phyloP scores from a whole-genome alignment of 1,140 invertebrate species.

The Neodiprion pinetum region DNA sequence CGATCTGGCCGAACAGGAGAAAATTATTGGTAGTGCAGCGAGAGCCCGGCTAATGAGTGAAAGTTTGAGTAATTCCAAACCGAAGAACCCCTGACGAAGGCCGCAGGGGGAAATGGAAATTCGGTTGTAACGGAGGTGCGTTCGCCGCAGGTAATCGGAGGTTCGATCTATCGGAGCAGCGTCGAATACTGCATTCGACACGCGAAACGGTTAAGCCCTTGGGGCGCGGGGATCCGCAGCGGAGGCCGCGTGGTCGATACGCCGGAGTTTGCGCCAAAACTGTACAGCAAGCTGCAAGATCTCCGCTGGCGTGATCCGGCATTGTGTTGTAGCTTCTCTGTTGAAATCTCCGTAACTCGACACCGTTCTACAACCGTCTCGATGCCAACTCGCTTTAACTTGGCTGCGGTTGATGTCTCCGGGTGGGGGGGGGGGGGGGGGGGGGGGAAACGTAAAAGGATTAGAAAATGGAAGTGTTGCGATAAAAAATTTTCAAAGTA shows the following conservation, averaged over 20 bases:
- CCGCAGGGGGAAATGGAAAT: too few relatives aligned
- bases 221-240: conserved; percentile 3
- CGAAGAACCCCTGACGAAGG: too few relatives aligned
- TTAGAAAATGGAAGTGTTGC: too few relatives aligned
- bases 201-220: not conserved
- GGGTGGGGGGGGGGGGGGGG: not conserved
- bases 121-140: too few relatives aligned
- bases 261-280: conserved; percentile 48
- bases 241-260: conserved; percentile 43
- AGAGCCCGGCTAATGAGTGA: too few relatives aligned
- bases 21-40: too few relatives aligned
- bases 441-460: too few relatives aligned
- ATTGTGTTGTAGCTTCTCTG: conserved; percentile 40
- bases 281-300: conserved; percentile 10
- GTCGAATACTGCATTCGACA: not conserved
- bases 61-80: too few relatives aligned
- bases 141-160: too few relatives aligned
- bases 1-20: too few relatives aligned
- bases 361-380: conserved; percentile 22
- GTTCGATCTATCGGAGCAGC: not conserved
- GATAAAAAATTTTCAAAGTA: too few relatives aligned
- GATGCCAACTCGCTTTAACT: not conserved
- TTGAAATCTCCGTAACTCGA: conserved; percentile 56
- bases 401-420: conserved; percentile 49
- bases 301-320: conserved; percentile 14